phyloP scores from a whole-genome alignment of 2,113 vertebrate species.

The Oreochromis aureus region DNA sequence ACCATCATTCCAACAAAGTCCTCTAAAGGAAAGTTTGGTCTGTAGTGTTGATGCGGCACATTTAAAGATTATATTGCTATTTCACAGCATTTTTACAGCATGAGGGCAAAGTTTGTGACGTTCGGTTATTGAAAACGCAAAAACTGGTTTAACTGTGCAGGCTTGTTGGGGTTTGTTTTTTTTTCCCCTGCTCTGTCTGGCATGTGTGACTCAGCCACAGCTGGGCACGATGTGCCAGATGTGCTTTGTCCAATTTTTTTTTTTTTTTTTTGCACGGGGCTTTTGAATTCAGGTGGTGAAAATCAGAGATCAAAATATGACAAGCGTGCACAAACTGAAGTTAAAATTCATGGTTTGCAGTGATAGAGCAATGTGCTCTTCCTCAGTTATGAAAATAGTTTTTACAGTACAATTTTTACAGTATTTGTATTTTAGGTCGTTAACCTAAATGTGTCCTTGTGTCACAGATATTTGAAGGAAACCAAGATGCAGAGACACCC shows the following conservation, averaged over 20 bases:
- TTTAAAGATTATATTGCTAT: not conserved
- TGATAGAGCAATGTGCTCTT: not conserved
- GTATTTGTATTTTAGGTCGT: too few species aligned
- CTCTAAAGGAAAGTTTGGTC: not conserved
- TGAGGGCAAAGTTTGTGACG: not conserved
- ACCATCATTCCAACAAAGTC: not conserved
- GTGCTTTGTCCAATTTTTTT: not conserved
- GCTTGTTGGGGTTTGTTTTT: not conserved
- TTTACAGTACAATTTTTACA: not conserved
- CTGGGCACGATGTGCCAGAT: not conserved
- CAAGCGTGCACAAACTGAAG: not conserved
- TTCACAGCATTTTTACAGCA: not conserved
- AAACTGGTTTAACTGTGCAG: not conserved
- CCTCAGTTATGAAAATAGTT: not conserved
- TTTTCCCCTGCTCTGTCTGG: not conserved
- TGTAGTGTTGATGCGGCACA: not conserved
- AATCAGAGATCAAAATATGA: not conserved
- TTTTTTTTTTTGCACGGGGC: accelerated
- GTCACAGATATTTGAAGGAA: constrained; percentile 83
- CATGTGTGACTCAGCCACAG: not conserved
- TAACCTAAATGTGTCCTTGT: not conserved
- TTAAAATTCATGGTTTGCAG: not conserved
- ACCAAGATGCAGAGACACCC: constrained; percentile 83
- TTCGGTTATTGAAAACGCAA: not conserved
- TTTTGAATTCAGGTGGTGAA: not conserved